A percentile compares a stretch with the other conserved stretches of the same genome.
Conservation (phyloP, 2,888 invertebrate genomes). For the Caenorhabditis sp. region DNA sequence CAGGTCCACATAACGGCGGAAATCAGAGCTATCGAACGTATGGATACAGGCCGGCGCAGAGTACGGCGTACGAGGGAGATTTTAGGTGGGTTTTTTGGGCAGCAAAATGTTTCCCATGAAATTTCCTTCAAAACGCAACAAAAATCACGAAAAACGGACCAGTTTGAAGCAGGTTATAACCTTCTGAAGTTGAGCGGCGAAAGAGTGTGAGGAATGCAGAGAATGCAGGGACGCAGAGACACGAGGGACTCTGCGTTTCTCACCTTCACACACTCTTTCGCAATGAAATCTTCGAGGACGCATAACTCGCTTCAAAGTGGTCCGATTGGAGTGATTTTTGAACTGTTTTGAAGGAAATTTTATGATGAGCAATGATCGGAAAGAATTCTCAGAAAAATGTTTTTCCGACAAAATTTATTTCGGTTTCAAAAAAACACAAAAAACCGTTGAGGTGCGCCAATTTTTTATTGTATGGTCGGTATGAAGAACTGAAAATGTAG, state of each 20-base stretch:
- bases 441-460: too few species aligned
- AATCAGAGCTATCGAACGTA: conserved; percentile 67
- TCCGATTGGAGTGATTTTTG: not conserved
- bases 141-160: not conserved
- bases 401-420: too few species aligned
- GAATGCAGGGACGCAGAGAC: not conserved
- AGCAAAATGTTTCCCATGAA: not conserved
- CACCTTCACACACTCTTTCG: too few species aligned
- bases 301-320: not conserved
- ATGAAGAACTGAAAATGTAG: too few species aligned
- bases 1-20: conserved; percentile 26
- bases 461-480: too few species aligned
- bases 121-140: not conserved
- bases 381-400: too few species aligned
- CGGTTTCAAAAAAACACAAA: too few species aligned
- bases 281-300: too few species aligned
- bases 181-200: not conserved
- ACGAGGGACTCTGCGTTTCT: conserved; percentile 7
- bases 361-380: too few species aligned
- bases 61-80: conserved; percentile 80
- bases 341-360: not conserved
- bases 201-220: not conserved
- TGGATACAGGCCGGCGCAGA: conserved; percentile 71
- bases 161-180: not conserved
- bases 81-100: conserved; percentile 65